phyloP scores from a whole-genome alignment of 2,113 vertebrate species.

The Indri indri region DNA sequence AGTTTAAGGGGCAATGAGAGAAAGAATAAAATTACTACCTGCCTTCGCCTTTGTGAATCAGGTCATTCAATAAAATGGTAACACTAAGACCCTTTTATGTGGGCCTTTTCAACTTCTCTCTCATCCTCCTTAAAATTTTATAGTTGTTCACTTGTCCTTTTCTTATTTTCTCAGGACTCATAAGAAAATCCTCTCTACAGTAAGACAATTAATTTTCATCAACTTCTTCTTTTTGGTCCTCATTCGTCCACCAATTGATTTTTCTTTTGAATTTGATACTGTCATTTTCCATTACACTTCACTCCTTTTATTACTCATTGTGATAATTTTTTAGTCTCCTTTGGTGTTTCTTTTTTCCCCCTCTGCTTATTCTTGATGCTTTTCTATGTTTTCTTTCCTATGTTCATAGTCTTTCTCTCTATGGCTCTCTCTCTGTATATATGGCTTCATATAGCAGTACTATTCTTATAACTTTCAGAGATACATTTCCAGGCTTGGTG shows the following conservation, averaged over 20 bases:
- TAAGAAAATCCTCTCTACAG: not conserved
- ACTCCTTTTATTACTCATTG: not conserved
- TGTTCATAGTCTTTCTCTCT: not conserved
- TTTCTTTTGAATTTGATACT: constrained; percentile 30
- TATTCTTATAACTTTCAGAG: not conserved
- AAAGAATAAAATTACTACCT: not conserved
- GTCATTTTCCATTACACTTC: not conserved
- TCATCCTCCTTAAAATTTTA: not conserved
- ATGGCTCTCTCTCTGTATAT: not conserved
- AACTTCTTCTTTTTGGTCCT: not conserved
- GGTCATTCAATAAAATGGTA: not conserved
- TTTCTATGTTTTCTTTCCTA: not conserved
- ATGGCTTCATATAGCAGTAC: not conserved
- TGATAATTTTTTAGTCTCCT: not conserved
- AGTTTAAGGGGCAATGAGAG: not conserved
- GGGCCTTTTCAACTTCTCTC: not conserved
- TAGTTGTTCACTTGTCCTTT: not conserved
- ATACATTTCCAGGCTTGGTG: not conserved
- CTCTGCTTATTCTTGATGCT: not conserved
- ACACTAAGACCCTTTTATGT: not conserved
- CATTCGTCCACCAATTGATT: not conserved
- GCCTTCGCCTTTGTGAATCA: not conserved
- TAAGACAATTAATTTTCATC: not conserved
- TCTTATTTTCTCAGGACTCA: not conserved
- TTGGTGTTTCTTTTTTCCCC: not conserved